A percentile compares a stretch with the other conserved stretches of the same genome.
These are phyloP conservation scores for Lycocerus yunnanus DNA, from an alignment of 2,888 invertebrate genomes.

Conservation along the genomic window DNA sequence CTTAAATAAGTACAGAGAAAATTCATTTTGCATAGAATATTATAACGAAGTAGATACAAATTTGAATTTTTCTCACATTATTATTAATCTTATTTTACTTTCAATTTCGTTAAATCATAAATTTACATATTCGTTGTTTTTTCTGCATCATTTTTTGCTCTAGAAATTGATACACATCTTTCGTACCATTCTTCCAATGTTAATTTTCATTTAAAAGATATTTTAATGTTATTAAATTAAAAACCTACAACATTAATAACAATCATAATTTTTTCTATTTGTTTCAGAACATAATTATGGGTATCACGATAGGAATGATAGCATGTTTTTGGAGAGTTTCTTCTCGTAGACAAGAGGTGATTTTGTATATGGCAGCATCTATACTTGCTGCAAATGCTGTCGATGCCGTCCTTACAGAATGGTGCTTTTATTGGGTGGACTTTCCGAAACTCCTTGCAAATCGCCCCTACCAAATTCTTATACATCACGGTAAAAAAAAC, in stretches of 20 bases:
- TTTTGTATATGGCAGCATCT: constrained; percentile 59
- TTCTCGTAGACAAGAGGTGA: constrained; percentile 54
- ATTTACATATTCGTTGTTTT: neutral
- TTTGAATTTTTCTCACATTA: neutral
- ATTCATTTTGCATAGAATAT: neutral
- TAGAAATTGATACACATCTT: neutral
- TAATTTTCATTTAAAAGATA: neutral
- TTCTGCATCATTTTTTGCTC: neutral
- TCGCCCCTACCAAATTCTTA: constrained; percentile 51
- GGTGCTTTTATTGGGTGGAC: constrained; percentile 54
- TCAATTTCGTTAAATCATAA: neutral
- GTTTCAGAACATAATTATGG: constrained; percentile 58
- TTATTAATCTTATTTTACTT: neutral
- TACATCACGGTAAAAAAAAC: constrained; percentile 55
- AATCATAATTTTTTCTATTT: constrained; percentile 11
- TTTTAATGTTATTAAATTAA: neutral
- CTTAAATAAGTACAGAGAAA: neutral
- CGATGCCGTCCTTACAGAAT: constrained; percentile 60
- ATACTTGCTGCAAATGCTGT: constrained; percentile 60
- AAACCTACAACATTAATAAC: neutral
- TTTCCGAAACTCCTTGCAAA: constrained; percentile 45
- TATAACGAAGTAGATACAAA: neutral
- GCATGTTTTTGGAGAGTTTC: constrained; percentile 56
- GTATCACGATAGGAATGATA: constrained; percentile 56
- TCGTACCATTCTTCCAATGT: neutral